A percentile compares a stretch with the other conserved stretches of the same genome.
phyloP scores from a whole-genome alignment of 1,140 invertebrate genomes.

The Solenopsis invicta region DNA sequence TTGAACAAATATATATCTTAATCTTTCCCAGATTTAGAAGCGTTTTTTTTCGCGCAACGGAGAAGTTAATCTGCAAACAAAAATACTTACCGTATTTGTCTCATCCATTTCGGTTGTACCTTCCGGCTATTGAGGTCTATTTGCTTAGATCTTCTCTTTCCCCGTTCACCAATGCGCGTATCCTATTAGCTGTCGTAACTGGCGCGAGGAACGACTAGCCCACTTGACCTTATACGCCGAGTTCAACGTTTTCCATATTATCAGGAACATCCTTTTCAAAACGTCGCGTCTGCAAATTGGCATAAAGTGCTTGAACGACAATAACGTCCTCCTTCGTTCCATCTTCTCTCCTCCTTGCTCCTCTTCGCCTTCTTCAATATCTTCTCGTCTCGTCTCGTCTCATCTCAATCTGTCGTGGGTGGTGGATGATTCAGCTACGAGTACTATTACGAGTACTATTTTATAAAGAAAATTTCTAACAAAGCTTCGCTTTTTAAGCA shows the following conservation, averaged over 20 bases:
- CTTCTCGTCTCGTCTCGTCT: constrained; percentile 29
- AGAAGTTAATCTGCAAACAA: constrained; percentile 10
- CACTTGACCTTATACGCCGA: constrained; percentile 62
- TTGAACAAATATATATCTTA: background rate
- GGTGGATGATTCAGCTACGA: constrained; percentile 70
- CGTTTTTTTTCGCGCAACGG: background rate
- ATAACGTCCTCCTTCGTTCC: constrained; percentile 53
- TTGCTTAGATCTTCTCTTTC: constrained; percentile 26
- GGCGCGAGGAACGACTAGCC: constrained; percentile 48
- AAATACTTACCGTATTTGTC: background rate
- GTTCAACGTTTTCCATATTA: constrained; percentile 78
- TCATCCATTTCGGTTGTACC: constrained; percentile 15
- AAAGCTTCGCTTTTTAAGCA: constrained; percentile 1
- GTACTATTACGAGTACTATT: constrained; percentile 48
- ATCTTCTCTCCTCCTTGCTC: background rate
- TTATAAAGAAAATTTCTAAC: constrained; percentile 31
- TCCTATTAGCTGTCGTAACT: constrained; percentile 57
- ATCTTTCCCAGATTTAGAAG: background rate
- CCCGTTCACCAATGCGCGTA: background rate
- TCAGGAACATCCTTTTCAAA: constrained; percentile 82
- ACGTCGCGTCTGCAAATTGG: constrained; percentile 78
- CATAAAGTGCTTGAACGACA: constrained; percentile 75
- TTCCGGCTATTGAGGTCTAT: background rate
- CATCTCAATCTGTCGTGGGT: constrained; percentile 52
- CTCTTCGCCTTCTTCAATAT: constrained; percentile 18